Base-by-base conservation (phyloP, 2,113 vertebrate genomes). In the Dromaius novaehollandiae region DNA sequence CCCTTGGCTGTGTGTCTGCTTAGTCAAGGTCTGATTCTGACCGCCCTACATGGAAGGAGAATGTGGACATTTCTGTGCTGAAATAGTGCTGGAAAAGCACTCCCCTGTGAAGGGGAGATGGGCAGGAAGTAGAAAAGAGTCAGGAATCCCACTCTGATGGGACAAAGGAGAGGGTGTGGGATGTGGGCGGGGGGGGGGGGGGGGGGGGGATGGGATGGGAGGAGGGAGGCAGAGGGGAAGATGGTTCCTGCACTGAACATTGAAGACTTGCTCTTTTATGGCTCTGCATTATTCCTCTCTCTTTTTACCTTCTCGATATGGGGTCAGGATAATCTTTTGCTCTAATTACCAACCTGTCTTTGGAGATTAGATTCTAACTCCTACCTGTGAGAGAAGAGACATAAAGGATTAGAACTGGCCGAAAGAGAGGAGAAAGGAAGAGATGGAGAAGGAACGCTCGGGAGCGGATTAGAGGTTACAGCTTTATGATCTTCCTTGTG, bases 271-370 rank as follows among this genome's bases (percentile, higher is more conserved):
- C 78, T 91, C 88, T 71, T 82, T 17, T 36, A 75, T 46, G 32
- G 82, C 55, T 28, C 61, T 88, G 69, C 79, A 44, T 94, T 96
- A 83, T 92, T 93, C 61, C 38, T 86, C 65, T 55, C 36, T 93
- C 65, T 89, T 93, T 94, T 93, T 86, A 83, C 90, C 65, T 95
- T 93, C 89, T 88, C 91, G 64, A 95, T 88, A 75, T 48, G 80
- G 34, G 89, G 73, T 96, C 93, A 86, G 89, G 89, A 93, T 97
- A 97, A 96, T 97, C 97, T 96, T 86, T 95, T 95, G 88, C 94
- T 97, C 91, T 97, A 94, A 97, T 97, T 97, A 95, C 91, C 85
- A 86, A 88, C 76, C 89, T 95, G 95, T 96, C 88, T 0, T 92
- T 74, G 91, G 76, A 95, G 94, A 97, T 97, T 91, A 97, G 80